A percentile compares a stretch with the other conserved stretches of the same genome.
Conservation (phyloP, 2,113 vertebrate genomes). For the Sisor rabdophorus region DNA sequence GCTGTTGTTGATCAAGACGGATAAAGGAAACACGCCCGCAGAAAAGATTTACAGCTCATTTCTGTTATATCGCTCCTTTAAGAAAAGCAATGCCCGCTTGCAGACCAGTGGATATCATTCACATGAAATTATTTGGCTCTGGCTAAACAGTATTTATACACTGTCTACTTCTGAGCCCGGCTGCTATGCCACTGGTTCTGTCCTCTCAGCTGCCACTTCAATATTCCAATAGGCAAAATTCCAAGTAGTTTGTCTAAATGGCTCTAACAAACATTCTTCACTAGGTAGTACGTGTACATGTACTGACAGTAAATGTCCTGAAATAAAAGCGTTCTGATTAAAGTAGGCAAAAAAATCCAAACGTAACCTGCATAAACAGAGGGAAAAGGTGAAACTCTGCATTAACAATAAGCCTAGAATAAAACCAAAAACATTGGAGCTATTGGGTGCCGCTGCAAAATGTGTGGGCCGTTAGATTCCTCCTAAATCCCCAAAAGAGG, state of each 20-base stretch:
- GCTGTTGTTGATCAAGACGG: constrained; percentile 15
- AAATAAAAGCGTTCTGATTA: constrained; percentile 9
- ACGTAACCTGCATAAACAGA: background rate
- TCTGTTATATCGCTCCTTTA: background rate
- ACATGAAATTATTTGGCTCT: constrained; percentile 1
- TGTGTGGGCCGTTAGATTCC: too few species aligned
- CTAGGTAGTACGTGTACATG: background rate
- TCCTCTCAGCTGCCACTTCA: background rate
- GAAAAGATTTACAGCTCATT: constrained; percentile 9
- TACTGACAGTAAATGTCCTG: background rate
- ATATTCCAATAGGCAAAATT: background rate
- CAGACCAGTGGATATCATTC: background rate
- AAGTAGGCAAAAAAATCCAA: background rate
- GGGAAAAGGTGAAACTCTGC: background rate
- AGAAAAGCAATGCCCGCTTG: background rate
- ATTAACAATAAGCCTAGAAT: background rate
- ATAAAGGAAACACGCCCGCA: constrained; percentile 8
- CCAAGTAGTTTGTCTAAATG: background rate
- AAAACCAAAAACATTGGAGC: background rate
- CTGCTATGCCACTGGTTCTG: background rate
- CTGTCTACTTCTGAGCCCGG: background rate
- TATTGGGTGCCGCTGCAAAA: background rate
- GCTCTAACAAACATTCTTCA: constrained; percentile 7
- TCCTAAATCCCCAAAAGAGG: too few species aligned
- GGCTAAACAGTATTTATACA: background rate